phyloP scores from a whole-genome alignment of 2,797 vertebrate species.

The Tenualosa ilisha region DNA sequence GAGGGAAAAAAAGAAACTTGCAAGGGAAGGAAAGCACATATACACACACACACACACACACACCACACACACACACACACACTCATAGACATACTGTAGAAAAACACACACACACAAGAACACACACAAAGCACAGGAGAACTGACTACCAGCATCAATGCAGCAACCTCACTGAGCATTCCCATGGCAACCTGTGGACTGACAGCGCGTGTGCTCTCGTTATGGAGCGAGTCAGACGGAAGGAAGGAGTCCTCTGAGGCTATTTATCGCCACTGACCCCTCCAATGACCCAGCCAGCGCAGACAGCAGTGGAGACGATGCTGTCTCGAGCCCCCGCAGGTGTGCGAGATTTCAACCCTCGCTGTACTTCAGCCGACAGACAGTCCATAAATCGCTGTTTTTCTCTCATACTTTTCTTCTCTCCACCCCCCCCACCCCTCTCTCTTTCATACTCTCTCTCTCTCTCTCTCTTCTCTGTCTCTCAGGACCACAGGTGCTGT shows the following conservation, averaged over 20 bases:
- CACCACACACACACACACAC: neutral
- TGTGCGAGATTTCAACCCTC: neutral
- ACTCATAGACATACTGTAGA: slow-evolving; percentile 33
- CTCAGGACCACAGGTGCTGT: neutral
- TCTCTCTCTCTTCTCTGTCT: slow-evolving; percentile 5
- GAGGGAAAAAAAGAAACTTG: neutral
- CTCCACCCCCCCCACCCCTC: neutral
- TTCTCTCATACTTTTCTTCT: neutral
- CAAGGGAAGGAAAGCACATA: neutral
- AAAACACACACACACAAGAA: slow-evolving; percentile 6
- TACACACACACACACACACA: slow-evolving; percentile 17
- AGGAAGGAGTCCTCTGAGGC: neutral
- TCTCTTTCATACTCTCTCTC: neutral
- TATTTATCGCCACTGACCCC: slow-evolving; percentile 12
- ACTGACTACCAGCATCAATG: slow-evolving; percentile 1
- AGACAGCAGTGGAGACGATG: neutral
- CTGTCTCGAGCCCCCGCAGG: neutral
- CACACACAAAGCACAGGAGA: neutral
- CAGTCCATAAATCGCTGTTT: neutral
- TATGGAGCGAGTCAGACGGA: slow-evolving; percentile 5
- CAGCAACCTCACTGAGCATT: slow-evolving; percentile 54
- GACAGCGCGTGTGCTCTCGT: slow-evolving; percentile 49
- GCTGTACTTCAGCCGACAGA: neutral
- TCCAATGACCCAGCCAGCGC: neutral
- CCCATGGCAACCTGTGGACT: slow-evolving; percentile 60